These are phyloP conservation scores for Sphaeridia pumilis DNA, from an alignment of 2,888 invertebrate species.

Conservation along the genomic window DNA sequence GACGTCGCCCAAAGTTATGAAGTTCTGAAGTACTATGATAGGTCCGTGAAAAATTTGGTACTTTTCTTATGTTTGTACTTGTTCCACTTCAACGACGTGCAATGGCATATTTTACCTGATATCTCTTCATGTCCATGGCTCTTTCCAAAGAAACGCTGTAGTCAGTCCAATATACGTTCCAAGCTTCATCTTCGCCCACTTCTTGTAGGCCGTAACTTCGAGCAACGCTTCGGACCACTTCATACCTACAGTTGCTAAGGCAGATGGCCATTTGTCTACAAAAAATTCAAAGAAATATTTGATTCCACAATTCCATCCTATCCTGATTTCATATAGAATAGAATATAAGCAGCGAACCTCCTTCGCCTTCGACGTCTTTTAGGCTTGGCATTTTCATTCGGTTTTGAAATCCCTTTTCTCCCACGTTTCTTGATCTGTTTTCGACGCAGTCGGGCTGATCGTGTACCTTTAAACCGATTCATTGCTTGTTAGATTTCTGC, in stretches of 20 bases:
- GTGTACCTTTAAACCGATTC: neutral
- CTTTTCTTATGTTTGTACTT: no score
- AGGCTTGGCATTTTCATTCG: neutral
- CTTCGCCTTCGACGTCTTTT: neutral
- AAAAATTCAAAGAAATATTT: neutral
- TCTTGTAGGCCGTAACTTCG: slow-evolving; percentile 61
- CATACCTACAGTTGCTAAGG: slow-evolving; percentile 59
- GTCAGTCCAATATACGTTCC: slow-evolving; percentile 89
- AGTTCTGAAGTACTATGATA: neutral
- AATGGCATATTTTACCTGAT: slow-evolving; percentile 43
- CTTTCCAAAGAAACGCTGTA: slow-evolving; percentile 71
- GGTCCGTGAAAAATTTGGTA: neutral
- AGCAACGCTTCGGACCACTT: slow-evolving; percentile 58
- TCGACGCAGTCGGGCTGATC: no score
- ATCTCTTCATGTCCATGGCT: slow-evolving; percentile 83
- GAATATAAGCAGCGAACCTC: neutral
- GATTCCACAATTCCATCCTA: no score
- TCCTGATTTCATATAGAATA: no score
- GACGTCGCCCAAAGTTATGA: neutral
- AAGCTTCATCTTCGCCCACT: slow-evolving; percentile 65
- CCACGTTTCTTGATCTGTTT: no score
- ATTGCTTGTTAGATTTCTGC: neutral
- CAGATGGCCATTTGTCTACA: slow-evolving; percentile 45
- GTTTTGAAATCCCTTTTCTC: neutral
- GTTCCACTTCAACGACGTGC: no score